These are phyloP conservation scores for Zhengitettix transpicula DNA, from an alignment of 2,888 invertebrate species.

Conservation along the genomic window DNA sequence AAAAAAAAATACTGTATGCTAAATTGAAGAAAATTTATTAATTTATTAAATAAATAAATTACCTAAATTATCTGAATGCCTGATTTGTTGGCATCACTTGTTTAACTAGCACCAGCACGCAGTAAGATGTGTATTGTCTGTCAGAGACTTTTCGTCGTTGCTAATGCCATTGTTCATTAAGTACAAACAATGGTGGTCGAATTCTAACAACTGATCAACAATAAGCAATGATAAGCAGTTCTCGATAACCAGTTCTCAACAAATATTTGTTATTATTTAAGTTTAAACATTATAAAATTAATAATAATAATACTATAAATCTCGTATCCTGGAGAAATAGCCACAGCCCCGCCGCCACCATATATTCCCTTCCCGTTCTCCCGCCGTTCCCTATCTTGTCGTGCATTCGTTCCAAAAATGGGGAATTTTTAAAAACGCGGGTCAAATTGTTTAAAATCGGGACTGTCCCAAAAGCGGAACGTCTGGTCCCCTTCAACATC, in stretches of 20 bases:
- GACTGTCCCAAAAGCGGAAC: no score
- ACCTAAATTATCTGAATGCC: not conserved
- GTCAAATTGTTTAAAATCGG: no score
- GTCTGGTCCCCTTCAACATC: no score
- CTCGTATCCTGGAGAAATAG: not conserved
- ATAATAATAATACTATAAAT: not conserved
- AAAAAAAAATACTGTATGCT: no score
- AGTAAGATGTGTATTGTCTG: not conserved
- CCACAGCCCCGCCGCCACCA: not conserved
- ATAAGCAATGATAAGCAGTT: not conserved
- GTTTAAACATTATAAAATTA: not conserved
- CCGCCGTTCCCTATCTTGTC: no score
- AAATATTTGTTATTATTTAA: not conserved
- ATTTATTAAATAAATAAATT: not conserved
- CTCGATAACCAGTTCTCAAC: not conserved
- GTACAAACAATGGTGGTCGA: not conserved
- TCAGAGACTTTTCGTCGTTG: not conserved
- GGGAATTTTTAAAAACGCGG: no score
- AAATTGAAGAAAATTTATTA: not conserved
- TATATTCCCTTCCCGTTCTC: not conserved
- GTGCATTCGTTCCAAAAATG: no score
- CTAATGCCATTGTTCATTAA: not conserved
- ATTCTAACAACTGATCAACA: not conserved
- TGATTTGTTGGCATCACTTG: not conserved
- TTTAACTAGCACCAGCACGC: not conserved